Evolutionary conservation across 2,113 vertebrate genomes (phyloP), one percentile per base, ranked within the genome.

Genomic region (Antechinus stuartii): DNA sequence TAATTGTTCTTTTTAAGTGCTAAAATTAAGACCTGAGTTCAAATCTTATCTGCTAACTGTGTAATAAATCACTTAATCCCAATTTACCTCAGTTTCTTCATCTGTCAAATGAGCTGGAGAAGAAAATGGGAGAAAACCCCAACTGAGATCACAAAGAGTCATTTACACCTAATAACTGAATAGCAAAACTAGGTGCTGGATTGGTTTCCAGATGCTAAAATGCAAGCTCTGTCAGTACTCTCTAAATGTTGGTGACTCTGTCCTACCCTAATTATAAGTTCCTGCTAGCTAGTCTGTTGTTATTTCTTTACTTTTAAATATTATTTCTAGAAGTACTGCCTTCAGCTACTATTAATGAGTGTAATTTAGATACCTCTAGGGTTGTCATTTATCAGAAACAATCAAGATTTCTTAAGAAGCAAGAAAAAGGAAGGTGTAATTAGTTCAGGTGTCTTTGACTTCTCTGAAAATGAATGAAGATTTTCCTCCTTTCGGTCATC

Each of bases 371-470:
- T 92, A 68, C 24, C 92, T 92, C n/a, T 92, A 53, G 27, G 42
- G 57, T 84, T 91, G n/a, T n/a, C 35, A 95, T 93, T 95, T 84
- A 94, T 90, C 6, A 46, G 56, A 96, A 92, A 46, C 57, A 84
- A 16, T 46, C 42, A 90, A 56, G 1, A 92, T 89, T 96, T 95
- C n/a, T 42, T 93, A 57, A 93, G 26, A 49, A 93, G 93, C 42
- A 47, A 91, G 30, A n/a, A 24, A 94, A 95, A 90, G 23, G 92
- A 49, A 94, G 68, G 2, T 93, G 54, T 52, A 35, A 52, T 68
- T 56, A 93, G 30, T 23, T 95, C n/a, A 56, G 4, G 8, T 53
- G 27, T 30, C 8, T 92, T 54, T 90, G 68, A 42, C 90, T 92
- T 42, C 11, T 91, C 54, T 89, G 92, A 56, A 89, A 42, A 26